Conservation (phyloP, 2,888 invertebrate species). For the Agriopis aurantiaria region DNA sequence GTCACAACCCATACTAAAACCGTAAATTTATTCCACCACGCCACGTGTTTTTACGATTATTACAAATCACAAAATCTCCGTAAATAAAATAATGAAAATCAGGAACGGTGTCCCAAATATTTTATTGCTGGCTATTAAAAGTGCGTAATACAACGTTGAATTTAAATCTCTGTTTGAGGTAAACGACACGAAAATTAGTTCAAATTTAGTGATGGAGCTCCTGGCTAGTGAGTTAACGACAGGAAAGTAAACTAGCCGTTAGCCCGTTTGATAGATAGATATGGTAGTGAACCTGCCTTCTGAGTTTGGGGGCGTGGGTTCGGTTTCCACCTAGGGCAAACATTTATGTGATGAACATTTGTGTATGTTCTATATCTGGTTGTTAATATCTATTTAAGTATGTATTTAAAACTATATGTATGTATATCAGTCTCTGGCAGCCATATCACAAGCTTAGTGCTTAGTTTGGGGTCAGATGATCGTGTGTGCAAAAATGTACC, state of each 20-base stretch:
- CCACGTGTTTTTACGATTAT: constrained; percentile 22
- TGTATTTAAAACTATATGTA: too few species aligned
- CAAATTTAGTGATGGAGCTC: constrained; percentile 12
- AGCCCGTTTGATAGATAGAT: too few species aligned
- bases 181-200: constrained; percentile 26
- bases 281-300: too few species aligned
- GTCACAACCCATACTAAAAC: not conserved
- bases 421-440: too few species aligned
- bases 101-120: constrained; percentile 23
- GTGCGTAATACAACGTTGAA: constrained; percentile 3
- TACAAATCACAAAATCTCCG: constrained; percentile 18
- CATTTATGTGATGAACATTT: too few species aligned
- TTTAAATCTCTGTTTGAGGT: constrained; percentile 17
- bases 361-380: too few species aligned
- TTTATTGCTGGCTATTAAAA: constrained; percentile 19
- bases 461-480: too few species aligned
- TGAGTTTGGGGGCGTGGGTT: too few species aligned
- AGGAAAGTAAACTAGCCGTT: not conserved
- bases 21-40: constrained; percentile 9
- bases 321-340: too few species aligned
- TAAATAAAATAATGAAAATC: constrained; percentile 24
- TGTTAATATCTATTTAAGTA: too few species aligned
- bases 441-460: too few species aligned
- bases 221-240: not conserved
- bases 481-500: too few species aligned